Evolutionary conservation across 2,797 vertebrate species (phyloP).

Genomic region (Cynodonichthys magdalenae): DNA sequence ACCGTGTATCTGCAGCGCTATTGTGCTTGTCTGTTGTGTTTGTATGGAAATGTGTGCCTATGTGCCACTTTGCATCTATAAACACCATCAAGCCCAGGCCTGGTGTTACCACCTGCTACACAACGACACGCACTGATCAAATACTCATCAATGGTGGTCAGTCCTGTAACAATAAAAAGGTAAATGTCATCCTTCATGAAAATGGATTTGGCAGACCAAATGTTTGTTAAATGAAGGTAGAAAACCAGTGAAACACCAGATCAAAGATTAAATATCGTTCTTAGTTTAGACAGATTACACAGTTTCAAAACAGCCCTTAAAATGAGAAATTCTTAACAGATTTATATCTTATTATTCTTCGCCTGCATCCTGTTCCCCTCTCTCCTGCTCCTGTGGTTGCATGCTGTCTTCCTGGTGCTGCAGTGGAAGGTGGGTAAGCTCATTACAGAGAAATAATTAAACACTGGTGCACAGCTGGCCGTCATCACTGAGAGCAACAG

Average conservation of each 20-base stretch:
- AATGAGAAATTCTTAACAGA: constrained; percentile 43
- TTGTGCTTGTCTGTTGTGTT: constrained; percentile 62
- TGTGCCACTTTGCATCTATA: constrained; percentile 69
- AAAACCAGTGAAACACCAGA: constrained; percentile 6
- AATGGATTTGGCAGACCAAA: constrained; percentile 7
- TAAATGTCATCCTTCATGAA: constrained; percentile 46
- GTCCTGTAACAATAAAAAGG: constrained; percentile 35
- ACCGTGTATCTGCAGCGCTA: constrained; percentile 67
- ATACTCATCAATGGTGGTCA: constrained; percentile 38
- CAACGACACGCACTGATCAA: constrained; percentile 49
- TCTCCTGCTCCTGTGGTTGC: constrained; percentile 65
- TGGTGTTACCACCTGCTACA: constrained; percentile 46
- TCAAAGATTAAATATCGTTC: constrained; percentile 2
- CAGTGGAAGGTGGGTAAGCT: constrained; percentile 83
- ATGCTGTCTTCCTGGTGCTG: constrained; percentile 65
- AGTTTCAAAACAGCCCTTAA: constrained; percentile 38
- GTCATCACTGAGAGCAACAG: constrained; percentile 81
- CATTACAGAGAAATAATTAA: constrained; percentile 88
- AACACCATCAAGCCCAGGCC: constrained; percentile 52
- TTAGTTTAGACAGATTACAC: constrained; percentile 13
- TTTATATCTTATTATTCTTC: constrained; percentile 49
- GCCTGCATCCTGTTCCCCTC: constrained; percentile 31
- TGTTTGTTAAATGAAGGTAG: constrained; percentile 7
- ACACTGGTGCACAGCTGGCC: constrained; percentile 84
- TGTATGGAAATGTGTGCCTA: constrained; percentile 69